Percentiles rank a stretch among this genome's conserved stretches.
Conservation (phyloP, 2,797 vertebrate genomes). For the Arrhamphus sclerolepis region DNA sequence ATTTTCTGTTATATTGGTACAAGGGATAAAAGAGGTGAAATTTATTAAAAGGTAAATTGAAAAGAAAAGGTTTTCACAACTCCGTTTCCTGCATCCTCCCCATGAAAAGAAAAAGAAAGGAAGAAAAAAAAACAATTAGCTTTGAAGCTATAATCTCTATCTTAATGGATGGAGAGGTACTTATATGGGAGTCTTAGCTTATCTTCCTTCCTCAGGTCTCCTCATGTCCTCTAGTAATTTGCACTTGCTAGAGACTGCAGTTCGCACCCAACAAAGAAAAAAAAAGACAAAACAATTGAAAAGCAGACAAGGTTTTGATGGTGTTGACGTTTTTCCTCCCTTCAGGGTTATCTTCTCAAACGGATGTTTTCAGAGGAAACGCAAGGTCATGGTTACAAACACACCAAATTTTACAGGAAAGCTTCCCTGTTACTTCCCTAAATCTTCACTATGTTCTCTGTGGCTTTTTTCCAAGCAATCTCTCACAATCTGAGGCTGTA, state of each 20-base stretch:
- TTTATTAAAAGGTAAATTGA: constrained; percentile 77
- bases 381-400: constrained; percentile 33
- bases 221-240: constrained; percentile 36
- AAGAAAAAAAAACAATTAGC: constrained; percentile 68
- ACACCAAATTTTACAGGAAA: constrained; percentile 16
- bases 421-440: constrained; percentile 8
- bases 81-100: constrained; percentile 62
- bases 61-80: constrained; percentile 61
- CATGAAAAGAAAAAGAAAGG: constrained; percentile 43
- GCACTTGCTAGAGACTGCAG: constrained; percentile 25
- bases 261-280: constrained; percentile 23
- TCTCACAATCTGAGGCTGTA: constrained; percentile 1
- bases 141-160: constrained; percentile 66
- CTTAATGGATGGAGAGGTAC: constrained; percentile 66
- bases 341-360: constrained; percentile 34
- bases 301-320: constrained; percentile 36
- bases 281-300: constrained; percentile 21
- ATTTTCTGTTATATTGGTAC: constrained; percentile 78
- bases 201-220: constrained; percentile 54
- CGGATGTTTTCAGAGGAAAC: constrained; percentile 32
- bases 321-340: constrained; percentile 31
- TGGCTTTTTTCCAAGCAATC: background rate
- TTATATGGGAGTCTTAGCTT: constrained; percentile 57
- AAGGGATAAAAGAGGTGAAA: constrained; percentile 58
- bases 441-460: background rate